Evolutionary conservation across 1,140 invertebrate genomes (phyloP), one percentile per base, ranked within the genome.

Genomic region (Aethina tumida): DNA sequence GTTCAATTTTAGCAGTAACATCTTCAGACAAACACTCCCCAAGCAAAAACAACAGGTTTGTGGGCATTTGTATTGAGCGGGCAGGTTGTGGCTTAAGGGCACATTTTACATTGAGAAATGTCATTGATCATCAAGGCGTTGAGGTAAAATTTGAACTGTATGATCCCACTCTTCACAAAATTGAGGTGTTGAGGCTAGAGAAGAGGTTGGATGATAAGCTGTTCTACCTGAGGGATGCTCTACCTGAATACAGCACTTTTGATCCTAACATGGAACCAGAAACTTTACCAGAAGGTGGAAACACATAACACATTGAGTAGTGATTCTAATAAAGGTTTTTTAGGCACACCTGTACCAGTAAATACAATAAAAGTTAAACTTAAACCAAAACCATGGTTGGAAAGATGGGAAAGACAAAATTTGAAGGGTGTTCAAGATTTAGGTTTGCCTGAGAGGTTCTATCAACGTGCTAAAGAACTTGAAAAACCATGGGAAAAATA

Each of bases 51-150:
- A 92, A 79, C 55, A 72, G 77, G 56, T 99, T 99, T 73, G 81
- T 99, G 35, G 95, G 97, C 3, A 96, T 99, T 54, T 99, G 96
- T 56, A 98, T 97, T 52, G 66, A 87, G 39, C 66, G 92, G 49
- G 70, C 70, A 39, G 79, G 79, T 2, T 71, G 72, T 60, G 96
- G 94, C 1, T 67, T 98, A 1, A 68, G 80, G 45, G 75, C 90
- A 31, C 70, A 71, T 24, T 97, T 98, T 56, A 82, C 79, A 18
- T 61, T 99, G 3, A 75, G 97, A 55, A 99, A 99, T 71, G 75
- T 93, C 10, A 74, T 99, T 34, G 92, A 99, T 63, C 71, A 84
- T 53, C 79, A 81, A 53, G 60, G 60, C 10, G 39, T 61, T 19
- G 60, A 97, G 75, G 74, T 97, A 4, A 62, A 70, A 33, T 99